Base-by-base conservation (phyloP, 2,797 vertebrate species). In the Leptodactylus fallax region DNA sequence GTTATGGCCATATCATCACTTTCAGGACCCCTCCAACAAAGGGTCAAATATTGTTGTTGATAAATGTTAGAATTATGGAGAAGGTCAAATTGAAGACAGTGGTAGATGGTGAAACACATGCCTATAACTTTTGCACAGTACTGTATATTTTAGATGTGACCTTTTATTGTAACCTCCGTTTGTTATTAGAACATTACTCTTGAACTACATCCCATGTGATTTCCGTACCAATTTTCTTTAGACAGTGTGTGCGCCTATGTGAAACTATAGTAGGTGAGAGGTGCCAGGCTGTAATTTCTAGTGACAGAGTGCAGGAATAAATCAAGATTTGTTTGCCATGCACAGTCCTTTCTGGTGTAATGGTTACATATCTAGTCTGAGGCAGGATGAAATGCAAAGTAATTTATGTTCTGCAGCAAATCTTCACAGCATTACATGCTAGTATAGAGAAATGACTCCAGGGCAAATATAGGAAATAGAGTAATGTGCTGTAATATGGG, bases 401-500 rank as follows among this genome's bases (percentile, higher is more conserved):
- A 25, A 69, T 71, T 55, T 83, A 36, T 16, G 23, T 83, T 55
- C 9, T 53, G 21, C 9, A 69, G 14, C 47, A 11, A n/a, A 55
- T 83, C n/a, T 69, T 53, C 49, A 55, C 49, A 53, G 63, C 10
- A 83, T 21, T 25, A 53, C 14, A 25, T 55, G 51, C 51, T 36
- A 71, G 23, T 14, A 12, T n/a, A n/a, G 63, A 71, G 3, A 55
- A 10, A 71, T 71, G 21, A n/a, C 81, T 55, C 9, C n/a, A 25
- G 65, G 81, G 65, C 51, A 36, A 19, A 55, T 19, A 55, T 16
- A 55, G 25, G 14, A n/a, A 65, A 51, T 23, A 36, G 47, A 13
- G 77, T 65, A 71, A 69, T 55, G 61, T 27, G 9, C 53, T 86
- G 53, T 69, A 80, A 80, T 45, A n/a, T 19, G 56, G 45, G 45